Conservation (phyloP, 23 tunicate species). For the Pegea sp. region DNA sequence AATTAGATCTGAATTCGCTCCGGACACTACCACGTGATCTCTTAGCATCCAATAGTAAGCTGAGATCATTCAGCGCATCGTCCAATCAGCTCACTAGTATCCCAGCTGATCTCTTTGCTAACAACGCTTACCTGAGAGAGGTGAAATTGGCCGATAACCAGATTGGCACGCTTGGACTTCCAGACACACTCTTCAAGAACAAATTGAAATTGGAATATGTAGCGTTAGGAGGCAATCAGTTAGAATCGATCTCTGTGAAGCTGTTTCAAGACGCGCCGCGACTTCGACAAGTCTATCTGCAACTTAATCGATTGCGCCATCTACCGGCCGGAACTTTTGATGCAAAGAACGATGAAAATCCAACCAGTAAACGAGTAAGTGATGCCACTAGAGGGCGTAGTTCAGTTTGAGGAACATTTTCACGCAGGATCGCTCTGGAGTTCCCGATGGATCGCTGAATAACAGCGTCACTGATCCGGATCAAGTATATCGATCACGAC, state of each 20-base stretch:
- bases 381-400: too few species aligned
- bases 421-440: too few species aligned
- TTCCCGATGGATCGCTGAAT: too few species aligned
- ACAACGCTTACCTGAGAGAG: conserved; percentile 13
- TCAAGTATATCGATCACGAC: too few species aligned
- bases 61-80: conserved; percentile 29
- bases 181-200: conserved; percentile 12
- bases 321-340: neutral
- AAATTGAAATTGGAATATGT: conserved; percentile 22
- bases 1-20: conserved; percentile 26
- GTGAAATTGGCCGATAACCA: conserved; percentile 38
- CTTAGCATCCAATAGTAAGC: conserved; percentile 5
- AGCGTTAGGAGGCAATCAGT: conserved; percentile 29
- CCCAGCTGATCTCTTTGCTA: conserved; percentile 14
- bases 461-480: too few species aligned
- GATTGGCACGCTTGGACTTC: conserved; percentile 13
- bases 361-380: too few species aligned
- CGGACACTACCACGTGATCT: conserved; percentile 17
- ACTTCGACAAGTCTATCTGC: too few species aligned
- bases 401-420: too few species aligned
- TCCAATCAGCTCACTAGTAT: conserved; percentile 16
- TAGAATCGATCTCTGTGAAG: neutral
- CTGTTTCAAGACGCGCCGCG: too few species aligned
- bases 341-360: neutral
- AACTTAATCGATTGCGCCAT: conserved; percentile 9